These are phyloP conservation scores for Hoplodrina ambigua DNA, from an alignment of 2,888 invertebrate species.

Conservation along the genomic window DNA sequence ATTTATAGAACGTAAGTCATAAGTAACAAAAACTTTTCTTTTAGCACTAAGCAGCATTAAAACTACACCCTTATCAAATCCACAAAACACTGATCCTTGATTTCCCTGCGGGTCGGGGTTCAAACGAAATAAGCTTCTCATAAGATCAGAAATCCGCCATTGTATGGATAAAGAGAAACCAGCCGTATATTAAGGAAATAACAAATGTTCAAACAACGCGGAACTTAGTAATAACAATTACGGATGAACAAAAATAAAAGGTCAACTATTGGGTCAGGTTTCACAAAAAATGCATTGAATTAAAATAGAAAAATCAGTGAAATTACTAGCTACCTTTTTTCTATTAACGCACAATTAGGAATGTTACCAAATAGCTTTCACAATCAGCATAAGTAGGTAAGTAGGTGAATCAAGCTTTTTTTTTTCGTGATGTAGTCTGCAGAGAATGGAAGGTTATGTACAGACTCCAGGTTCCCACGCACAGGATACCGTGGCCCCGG, in stretches of 20 bases:
- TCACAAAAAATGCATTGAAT: background rate
- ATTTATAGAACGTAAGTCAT: background rate
- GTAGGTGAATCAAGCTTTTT: no score
- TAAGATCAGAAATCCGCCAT: conserved; percentile 15
- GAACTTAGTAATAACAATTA: background rate
- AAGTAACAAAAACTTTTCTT: conserved; percentile 17
- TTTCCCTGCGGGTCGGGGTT: conserved; percentile 49
- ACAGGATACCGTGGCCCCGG: no score
- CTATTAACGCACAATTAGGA: no score
- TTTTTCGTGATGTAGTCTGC: no score
- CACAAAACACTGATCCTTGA: conserved; percentile 42
- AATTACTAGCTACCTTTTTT: no score
- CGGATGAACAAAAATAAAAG: no score
- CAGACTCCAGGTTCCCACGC: no score
- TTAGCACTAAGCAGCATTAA: conserved; percentile 36
- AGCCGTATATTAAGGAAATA: conserved; percentile 3
- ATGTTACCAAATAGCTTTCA: no score
- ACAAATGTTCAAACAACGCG: background rate
- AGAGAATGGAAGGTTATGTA: no score
- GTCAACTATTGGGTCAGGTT: background rate
- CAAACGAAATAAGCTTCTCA: conserved; percentile 33
- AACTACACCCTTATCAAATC: conserved; percentile 51
- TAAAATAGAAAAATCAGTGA: background rate
- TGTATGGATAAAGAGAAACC: conserved; percentile 6
- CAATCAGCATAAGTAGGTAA: no score